Conservation (phyloP, 2,797 vertebrate genomes). For the Gila robusta region DNA sequence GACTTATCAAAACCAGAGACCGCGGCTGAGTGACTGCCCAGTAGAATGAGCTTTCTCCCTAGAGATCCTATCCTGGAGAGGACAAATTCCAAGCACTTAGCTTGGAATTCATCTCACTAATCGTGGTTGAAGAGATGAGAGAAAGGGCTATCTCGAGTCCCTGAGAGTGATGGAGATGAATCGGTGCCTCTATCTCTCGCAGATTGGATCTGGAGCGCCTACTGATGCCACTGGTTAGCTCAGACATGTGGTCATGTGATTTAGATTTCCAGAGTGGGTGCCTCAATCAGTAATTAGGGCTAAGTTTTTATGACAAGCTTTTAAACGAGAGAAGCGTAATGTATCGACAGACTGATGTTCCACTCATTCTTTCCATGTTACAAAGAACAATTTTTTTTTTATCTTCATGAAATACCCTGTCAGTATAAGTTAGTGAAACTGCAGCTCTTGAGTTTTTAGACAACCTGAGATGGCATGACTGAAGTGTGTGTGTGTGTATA, state of each 20-base stretch:
- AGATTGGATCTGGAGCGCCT: slow-evolving; percentile 48
- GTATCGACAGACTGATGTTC: slow-evolving; percentile 23
- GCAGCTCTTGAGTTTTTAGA: slow-evolving; percentile 13
- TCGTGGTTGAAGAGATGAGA: slow-evolving; percentile 53
- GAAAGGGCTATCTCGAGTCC: slow-evolving; percentile 52
- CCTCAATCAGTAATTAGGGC: slow-evolving; percentile 39
- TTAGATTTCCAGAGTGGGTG: slow-evolving; percentile 8
- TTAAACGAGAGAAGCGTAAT: slow-evolving; percentile 20
- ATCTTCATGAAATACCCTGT: slow-evolving; percentile 29
- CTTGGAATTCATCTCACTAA: slow-evolving; percentile 58
- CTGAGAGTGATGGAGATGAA: slow-evolving; percentile 54
- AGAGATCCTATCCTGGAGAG: slow-evolving; percentile 54
- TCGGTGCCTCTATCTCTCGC: slow-evolving; percentile 31
- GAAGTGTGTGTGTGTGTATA: background rate
- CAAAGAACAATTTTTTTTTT: background rate
- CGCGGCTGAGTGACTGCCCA: slow-evolving; percentile 51
- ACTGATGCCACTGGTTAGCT: slow-evolving; percentile 38
- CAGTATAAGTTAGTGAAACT: slow-evolving; percentile 8
- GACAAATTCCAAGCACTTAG: slow-evolving; percentile 61
- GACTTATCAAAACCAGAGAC: slow-evolving; percentile 63
- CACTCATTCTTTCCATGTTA: slow-evolving; percentile 18
- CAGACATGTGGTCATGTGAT: slow-evolving; percentile 35
- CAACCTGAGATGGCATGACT: background rate
- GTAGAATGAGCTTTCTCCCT: slow-evolving; percentile 50
- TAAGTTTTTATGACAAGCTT: slow-evolving; percentile 48